These are phyloP conservation scores for Gari tellinella DNA, from an alignment of 2,888 invertebrate species.

Conservation along the genomic window DNA sequence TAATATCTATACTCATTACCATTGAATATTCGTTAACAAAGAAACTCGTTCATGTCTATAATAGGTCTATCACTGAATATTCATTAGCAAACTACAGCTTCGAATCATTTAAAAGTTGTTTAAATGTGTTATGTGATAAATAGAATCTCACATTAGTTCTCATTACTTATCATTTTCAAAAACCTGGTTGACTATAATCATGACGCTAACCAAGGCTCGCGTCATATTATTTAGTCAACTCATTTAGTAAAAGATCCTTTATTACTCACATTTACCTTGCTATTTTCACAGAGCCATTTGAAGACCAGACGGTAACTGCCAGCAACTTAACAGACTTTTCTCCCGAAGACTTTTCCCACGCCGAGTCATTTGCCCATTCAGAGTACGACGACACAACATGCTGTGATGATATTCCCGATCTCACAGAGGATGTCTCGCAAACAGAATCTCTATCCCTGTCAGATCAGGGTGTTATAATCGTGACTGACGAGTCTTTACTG, in stretches of 20 bases:
- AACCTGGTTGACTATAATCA: too few species aligned
- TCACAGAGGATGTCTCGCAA: conserved; percentile 55
- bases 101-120: too few species aligned
- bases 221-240: too few species aligned
- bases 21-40: too few species aligned
- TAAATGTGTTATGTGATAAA: too few species aligned
- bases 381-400: conserved; percentile 51
- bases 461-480: conserved; percentile 27
- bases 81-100: too few species aligned
- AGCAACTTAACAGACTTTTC: conserved; percentile 25
- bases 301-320: background rate
- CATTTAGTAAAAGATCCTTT: background rate
- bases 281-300: conserved; percentile 12
- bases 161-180: too few species aligned
- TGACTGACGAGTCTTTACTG: conserved; percentile 38
- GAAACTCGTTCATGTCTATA: too few species aligned
- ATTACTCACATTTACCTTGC: background rate
- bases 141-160: too few species aligned
- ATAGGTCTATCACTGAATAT: too few species aligned
- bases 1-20: too few species aligned
- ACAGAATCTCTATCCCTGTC: conserved; percentile 55
- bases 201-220: too few species aligned
- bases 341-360: conserved; percentile 50
- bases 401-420: conserved; percentile 58
- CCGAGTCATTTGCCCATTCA: conserved; percentile 45